Conservation (phyloP, 2,888 invertebrate species). For the Schrankia costaestrigalis region DNA sequence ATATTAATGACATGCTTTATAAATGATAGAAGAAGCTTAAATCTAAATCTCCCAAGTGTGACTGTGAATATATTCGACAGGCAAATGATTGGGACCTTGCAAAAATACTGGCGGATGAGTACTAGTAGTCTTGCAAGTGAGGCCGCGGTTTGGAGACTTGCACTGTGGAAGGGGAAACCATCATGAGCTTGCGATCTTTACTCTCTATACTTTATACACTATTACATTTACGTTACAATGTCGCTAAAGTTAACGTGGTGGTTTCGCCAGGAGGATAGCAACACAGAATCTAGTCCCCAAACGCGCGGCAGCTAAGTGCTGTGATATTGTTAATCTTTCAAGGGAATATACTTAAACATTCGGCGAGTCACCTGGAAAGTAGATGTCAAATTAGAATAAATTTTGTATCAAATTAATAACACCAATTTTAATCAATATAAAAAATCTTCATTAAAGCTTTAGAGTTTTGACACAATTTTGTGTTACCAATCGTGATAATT, state of each 20-base stretch:
- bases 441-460: slow-evolving; percentile 41
- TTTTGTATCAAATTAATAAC: slow-evolving; percentile 71
- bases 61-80: slow-evolving; percentile 71
- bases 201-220: not conserved
- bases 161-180: slow-evolving; percentile 37
- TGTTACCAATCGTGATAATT: slow-evolving; percentile 62
- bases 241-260: slow-evolving; percentile 26
- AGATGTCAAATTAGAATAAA: slow-evolving; percentile 79
- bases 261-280: slow-evolving; percentile 37
- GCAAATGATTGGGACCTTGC: slow-evolving; percentile 73
- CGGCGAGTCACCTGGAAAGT: slow-evolving; percentile 80
- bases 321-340: slow-evolving; percentile 68
- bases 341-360: slow-evolving; percentile 75
- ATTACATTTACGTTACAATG: no score
- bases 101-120: slow-evolving; percentile 63
- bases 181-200: slow-evolving; percentile 21
- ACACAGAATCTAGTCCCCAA: slow-evolving; percentile 49
- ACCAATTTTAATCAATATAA: slow-evolving; percentile 62
- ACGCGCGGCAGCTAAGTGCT: slow-evolving; percentile 64
- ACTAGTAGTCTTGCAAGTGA: slow-evolving; percentile 71
- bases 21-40: slow-evolving; percentile 75
- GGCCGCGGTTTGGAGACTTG: slow-evolving; percentile 60
- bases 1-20: slow-evolving; percentile 75
- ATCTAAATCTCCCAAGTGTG: slow-evolving; percentile 73
- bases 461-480: slow-evolving; percentile 68